These are phyloP conservation scores for Carettochelys insculpta DNA, from an alignment of 2,113 vertebrate species.

Conservation along the genomic window DNA sequence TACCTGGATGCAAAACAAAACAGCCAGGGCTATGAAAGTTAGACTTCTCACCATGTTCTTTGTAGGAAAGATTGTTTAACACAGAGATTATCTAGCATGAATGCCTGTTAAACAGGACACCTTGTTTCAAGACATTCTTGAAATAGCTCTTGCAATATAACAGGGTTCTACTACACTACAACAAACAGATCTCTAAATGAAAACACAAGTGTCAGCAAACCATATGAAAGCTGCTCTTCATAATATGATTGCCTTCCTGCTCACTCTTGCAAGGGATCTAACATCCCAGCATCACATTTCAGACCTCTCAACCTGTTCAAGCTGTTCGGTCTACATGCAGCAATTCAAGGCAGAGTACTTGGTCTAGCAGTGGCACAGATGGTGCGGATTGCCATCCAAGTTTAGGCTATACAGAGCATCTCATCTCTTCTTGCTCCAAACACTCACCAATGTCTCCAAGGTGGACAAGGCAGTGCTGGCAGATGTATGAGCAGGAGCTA, in stretches of 20 bases:
- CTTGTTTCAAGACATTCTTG: slow-evolving; percentile 6
- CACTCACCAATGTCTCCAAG: slow-evolving; percentile 97
- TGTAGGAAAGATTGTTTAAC: rapidly evolving
- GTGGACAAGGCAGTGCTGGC: slow-evolving; percentile 99
- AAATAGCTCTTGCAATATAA: background rate
- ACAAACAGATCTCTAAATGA: background rate
- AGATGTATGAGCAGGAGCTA: slow-evolving; percentile 99
- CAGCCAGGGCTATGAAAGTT: background rate
- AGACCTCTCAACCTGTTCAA: background rate
- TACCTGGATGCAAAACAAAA: background rate
- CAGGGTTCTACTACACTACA: background rate
- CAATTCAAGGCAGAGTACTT: background rate
- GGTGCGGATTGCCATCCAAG: background rate
- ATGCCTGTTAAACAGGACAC: background rate
- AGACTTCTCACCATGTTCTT: background rate
- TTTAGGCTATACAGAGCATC: rapidly evolving
- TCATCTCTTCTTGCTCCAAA: background rate
- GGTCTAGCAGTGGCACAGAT: background rate
- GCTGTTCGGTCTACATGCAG: background rate
- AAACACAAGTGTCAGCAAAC: slow-evolving; percentile 9
- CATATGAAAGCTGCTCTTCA: slow-evolving; percentile 37
- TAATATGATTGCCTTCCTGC: background rate
- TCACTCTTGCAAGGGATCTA: background rate
- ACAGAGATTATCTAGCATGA: background rate
- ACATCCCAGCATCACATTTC: slow-evolving; percentile 24